phyloP scores from a whole-genome alignment of 2,113 vertebrate genomes.

The Rhynchomys soricoides region DNA sequence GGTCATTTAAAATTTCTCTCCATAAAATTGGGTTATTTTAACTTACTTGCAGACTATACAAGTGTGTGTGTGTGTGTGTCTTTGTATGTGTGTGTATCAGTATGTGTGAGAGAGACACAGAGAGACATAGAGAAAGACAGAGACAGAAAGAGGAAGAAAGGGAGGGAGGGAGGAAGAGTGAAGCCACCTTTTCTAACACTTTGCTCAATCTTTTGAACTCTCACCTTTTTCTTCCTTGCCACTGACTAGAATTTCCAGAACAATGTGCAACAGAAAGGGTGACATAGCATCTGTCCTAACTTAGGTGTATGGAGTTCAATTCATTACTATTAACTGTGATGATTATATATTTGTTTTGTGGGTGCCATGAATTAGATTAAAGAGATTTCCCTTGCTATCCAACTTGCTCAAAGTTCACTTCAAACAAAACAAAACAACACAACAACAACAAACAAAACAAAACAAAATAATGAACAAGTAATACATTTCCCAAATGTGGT shows the following conservation, averaged over 20 bases:
- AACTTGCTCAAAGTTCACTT: conserved; percentile 5
- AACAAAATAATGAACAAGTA: neutral
- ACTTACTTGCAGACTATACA: neutral
- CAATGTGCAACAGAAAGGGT: neutral
- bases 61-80: neutral
- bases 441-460: too few relatives aligned
- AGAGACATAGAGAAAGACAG: too few relatives aligned
- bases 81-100: neutral
- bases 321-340: neutral
- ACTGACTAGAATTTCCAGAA: neutral
- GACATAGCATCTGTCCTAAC: neutral
- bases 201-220: neutral
- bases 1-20: neutral
- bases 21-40: neutral
- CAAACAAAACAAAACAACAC: too few relatives aligned
- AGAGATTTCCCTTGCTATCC: neutral
- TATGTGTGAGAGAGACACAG: too few relatives aligned
- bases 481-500: neutral
- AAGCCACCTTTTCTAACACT: neutral
- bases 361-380: neutral
- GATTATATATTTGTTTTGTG: neutral
- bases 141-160: too few relatives aligned
- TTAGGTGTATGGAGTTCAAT: neutral
- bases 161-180: neutral
- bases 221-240: neutral